phyloP scores from a whole-genome alignment of 2,888 invertebrate species.

The Folsomia manolachei region DNA sequence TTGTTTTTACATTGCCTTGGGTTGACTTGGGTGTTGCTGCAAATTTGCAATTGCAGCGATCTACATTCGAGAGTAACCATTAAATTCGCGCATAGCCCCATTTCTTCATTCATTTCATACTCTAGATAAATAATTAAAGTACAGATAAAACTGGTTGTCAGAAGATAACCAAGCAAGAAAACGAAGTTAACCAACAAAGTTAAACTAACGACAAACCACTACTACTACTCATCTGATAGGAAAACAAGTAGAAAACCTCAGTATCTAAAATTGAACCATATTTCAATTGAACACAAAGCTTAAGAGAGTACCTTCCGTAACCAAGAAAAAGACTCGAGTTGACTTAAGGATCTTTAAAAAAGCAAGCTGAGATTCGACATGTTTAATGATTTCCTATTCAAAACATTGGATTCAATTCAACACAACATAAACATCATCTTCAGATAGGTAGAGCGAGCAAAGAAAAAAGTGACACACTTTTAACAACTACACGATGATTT shows the following conservation, averaged over 20 bases:
- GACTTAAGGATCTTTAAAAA: not conserved
- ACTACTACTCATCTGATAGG: not conserved
- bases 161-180: not conserved
- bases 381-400: constrained; percentile 3
- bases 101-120: too few relatives aligned
- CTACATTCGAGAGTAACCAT: not conserved
- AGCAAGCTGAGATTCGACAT: not conserved
- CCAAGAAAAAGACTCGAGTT: too few relatives aligned
- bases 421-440: not conserved
- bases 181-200: too few relatives aligned
- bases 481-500: not conserved
- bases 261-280: not conserved
- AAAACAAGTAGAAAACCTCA: not conserved
- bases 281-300: not conserved
- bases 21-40: too few relatives aligned
- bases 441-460: not conserved
- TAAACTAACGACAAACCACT: too few relatives aligned
- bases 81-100: not conserved
- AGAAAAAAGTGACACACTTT: constrained; percentile 9
- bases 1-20: not conserved
- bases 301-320: too few relatives aligned
- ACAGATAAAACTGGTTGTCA: not conserved
- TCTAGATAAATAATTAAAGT: too few relatives aligned
- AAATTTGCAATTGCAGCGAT: not conserved
- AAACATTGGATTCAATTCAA: not conserved